These are phyloP conservation scores for Valencia hispanica DNA, from an alignment of 2,797 vertebrate genomes.

Conservation along the genomic window DNA sequence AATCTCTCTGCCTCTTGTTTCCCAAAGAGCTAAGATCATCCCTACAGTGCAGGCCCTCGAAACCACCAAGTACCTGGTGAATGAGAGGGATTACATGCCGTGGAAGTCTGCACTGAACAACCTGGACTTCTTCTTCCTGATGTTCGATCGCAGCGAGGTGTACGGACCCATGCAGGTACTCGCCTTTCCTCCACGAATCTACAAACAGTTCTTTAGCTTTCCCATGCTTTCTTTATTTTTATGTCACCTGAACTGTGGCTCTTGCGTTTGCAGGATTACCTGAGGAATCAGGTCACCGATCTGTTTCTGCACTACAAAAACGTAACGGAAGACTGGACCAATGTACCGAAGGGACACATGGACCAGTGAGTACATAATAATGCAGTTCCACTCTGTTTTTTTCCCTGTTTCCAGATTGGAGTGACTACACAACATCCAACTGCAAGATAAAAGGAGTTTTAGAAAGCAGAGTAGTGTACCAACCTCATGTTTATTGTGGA, in stretches of 20 bases:
- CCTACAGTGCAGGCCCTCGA: slow-evolving; percentile 79
- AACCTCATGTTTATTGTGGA: no score
- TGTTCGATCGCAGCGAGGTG: slow-evolving; percentile 92
- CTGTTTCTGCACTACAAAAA: slow-evolving; percentile 75
- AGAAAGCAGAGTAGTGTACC: no score
- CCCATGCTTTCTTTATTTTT: not conserved
- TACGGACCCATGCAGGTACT: slow-evolving; percentile 88
- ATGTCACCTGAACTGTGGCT: not conserved
- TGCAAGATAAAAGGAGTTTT: no score
- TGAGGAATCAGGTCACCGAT: slow-evolving; percentile 78
- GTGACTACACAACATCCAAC: no score
- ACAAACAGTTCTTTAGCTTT: not conserved
- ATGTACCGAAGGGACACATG: slow-evolving; percentile 62
- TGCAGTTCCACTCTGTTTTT: not conserved
- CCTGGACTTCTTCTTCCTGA: slow-evolving; percentile 88
- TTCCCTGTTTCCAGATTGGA: not conserved
- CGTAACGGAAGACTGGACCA: slow-evolving; percentile 41
- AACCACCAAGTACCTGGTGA: slow-evolving; percentile 84
- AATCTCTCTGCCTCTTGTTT: not conserved
- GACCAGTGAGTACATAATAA: slow-evolving; percentile 76
- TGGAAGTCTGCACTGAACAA: slow-evolving; percentile 87
- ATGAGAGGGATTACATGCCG: slow-evolving; percentile 85
- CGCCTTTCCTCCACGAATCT: not conserved
- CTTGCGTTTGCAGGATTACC: slow-evolving; percentile 78
- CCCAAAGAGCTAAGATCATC: slow-evolving; percentile 80